Evolutionary conservation across 2,113 vertebrate genomes (phyloP).

Genomic region (Ageneiosus marmoratus): DNA sequence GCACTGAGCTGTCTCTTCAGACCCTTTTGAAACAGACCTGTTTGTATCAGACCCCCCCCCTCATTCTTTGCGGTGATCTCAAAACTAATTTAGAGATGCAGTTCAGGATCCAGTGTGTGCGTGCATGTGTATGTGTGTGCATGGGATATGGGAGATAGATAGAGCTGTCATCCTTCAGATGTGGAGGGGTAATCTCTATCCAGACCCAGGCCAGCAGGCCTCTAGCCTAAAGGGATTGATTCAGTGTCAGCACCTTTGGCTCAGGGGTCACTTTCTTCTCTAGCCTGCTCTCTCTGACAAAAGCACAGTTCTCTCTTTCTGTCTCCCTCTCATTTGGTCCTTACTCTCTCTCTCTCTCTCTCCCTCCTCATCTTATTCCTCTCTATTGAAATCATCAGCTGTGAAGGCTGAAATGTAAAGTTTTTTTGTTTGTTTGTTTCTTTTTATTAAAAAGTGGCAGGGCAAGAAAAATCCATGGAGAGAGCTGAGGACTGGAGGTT

Average conservation of each 20-base stretch:
- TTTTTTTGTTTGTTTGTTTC: conserved; percentile 65
- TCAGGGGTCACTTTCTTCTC: conserved; percentile 87
- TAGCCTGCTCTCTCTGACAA: conserved; percentile 88
- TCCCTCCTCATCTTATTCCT: conserved; percentile 62
- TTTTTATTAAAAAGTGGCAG: conserved; percentile 80
- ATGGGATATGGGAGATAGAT: conserved; percentile 80
- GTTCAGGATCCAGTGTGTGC: conserved; percentile 77
- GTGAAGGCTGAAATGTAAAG: conserved; percentile 80
- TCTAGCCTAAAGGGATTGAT: conserved; percentile 96
- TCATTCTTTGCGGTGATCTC: conserved; percentile 75
- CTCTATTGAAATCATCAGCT: conserved; percentile 82
- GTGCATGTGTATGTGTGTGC: conserved; percentile 39
- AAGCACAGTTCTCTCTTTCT: conserved; percentile 76
- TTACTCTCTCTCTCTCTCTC: conserved; percentile 64
- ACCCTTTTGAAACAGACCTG: conserved; percentile 71
- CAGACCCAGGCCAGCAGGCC: conserved; percentile 83
- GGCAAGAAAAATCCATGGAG: conserved; percentile 68
- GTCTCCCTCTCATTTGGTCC: conserved; percentile 53
- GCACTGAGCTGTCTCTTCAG: conserved; percentile 75
- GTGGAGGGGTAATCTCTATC: conserved; percentile 92
- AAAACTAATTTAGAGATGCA: conserved; percentile 85
- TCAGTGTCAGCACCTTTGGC: conserved; percentile 97
- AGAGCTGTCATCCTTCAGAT: conserved; percentile 81
- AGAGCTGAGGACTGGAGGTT: conserved; percentile 71
- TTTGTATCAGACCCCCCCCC: conserved; percentile 72